Conservation (phyloP, 2,797 vertebrate genomes). For the Microhierax caerulescens region DNA sequence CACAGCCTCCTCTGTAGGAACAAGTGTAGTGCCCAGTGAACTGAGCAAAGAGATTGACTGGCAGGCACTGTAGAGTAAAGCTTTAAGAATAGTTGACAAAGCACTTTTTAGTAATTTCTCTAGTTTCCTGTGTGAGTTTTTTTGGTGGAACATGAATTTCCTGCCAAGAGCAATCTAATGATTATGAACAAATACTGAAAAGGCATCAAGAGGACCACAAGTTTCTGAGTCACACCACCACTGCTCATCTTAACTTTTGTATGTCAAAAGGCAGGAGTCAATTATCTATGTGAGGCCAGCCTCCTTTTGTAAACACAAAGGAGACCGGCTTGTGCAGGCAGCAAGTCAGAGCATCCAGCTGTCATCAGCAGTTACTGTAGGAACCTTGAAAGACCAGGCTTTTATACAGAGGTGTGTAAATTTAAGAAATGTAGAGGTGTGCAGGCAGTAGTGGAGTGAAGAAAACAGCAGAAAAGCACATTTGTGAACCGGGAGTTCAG, state of each 20-base stretch:
- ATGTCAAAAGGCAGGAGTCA: neutral
- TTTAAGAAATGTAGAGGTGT: neutral
- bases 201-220: neutral
- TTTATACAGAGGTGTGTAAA: neutral
- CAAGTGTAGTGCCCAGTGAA: neutral
- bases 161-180: neutral
- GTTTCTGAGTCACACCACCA: neutral
- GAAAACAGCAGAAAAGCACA: neutral
- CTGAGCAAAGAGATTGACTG: neutral
- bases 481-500: neutral
- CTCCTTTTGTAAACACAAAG: neutral
- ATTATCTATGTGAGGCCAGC: neutral
- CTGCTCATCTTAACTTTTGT: neutral
- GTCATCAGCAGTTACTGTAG: neutral
- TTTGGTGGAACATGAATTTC: neutral
- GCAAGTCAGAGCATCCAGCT: neutral
- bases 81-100: neutral
- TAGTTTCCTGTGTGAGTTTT: neutral
- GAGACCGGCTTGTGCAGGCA: neutral
- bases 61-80: neutral
- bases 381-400: neutral
- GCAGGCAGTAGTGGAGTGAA: neutral
- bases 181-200: neutral
- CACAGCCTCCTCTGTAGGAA: neutral
- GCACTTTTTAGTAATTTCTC: neutral